These are phyloP conservation scores for Chymomyza procnemis DNA, from an alignment of 2,888 invertebrate species.

Conservation along the genomic window DNA sequence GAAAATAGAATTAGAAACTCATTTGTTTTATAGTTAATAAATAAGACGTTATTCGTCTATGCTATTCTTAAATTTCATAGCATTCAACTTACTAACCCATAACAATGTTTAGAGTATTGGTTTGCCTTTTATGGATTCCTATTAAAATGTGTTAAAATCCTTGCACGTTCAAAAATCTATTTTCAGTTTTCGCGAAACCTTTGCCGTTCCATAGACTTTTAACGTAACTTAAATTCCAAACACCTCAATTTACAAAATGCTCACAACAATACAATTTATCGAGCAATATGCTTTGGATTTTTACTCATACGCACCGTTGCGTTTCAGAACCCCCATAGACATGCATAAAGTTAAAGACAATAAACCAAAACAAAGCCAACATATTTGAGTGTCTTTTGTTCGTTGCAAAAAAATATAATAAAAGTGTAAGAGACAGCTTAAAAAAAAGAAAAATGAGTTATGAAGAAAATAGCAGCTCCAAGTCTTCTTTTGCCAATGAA, in stretches of 20 bases:
- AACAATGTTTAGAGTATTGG: neutral
- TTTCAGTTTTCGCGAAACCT: neutral
- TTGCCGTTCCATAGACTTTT: too few relatives aligned
- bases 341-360: conserved; percentile 48
- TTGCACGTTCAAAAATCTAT: neutral
- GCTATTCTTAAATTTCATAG: too few relatives aligned
- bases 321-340: neutral
- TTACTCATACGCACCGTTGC: conserved; percentile 14
- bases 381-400: conserved; percentile 18
- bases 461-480: conserved; percentile 31
- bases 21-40: too few relatives aligned
- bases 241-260: too few relatives aligned
- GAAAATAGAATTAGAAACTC: too few relatives aligned
- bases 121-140: neutral
- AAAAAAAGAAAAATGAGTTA: conserved; percentile 16
- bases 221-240: too few relatives aligned
- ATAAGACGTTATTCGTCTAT: too few relatives aligned
- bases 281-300: too few relatives aligned
- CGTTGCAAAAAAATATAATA: conserved; percentile 56
- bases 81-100: neutral
- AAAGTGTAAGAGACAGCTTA: conserved; percentile 42
- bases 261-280: too few relatives aligned
- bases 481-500: conserved; percentile 35
- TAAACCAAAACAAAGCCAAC: conserved; percentile 62
- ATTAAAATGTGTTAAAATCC: neutral